Evolutionary conservation across 23 tunicate genomes (phyloP), one percentile per base, ranked within the genome.

Genomic region (Ciona savignyi): DNA sequence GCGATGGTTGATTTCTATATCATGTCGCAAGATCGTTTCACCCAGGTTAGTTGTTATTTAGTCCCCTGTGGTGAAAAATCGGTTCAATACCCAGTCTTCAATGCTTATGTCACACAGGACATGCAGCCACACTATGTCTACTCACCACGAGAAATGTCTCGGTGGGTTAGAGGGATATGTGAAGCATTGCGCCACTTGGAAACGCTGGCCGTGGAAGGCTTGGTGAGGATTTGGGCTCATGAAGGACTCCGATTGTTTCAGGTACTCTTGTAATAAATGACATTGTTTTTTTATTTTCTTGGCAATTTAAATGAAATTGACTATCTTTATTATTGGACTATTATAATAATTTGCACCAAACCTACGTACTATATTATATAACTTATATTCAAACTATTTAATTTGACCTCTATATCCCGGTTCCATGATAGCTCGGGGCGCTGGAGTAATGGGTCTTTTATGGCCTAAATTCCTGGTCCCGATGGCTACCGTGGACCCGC

Each of bases 91-190:
- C n/a, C n/a, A n/a, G n/a, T n/a, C n/a, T 42, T 66, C 2, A 2
- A 25, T 4, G 23, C 35, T 6, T 72, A 48, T 72, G 48, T 69
- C 26, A 11, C 20, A 11, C 85, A 93, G 95, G 99, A 94, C 74
- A 94, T 94, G 99, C 99, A 94, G 76, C 99, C 99, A 0, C 99
- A 94, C 61, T 94, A 94, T 67, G 77, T 94, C 26, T 94, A 94
- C 67, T 94, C 99, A 23, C 99, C 99, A 64, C 99, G 99, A 82
- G 99, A 94, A 60, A 94, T 94, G 99, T 81, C 99, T 27, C 78
- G 99, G 15, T 94, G 99, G 99, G 99, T 94, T 22, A 67, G 99
- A 51, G 99, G 99, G 22, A 94, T 94, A 6, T 87, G 94, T 63
- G 99, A 94, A 70, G 99, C 99, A 2, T 79, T 94, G 23, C 63